phyloP scores from a whole-genome alignment of 2,888 invertebrate species.

The Aelia acuminata region DNA sequence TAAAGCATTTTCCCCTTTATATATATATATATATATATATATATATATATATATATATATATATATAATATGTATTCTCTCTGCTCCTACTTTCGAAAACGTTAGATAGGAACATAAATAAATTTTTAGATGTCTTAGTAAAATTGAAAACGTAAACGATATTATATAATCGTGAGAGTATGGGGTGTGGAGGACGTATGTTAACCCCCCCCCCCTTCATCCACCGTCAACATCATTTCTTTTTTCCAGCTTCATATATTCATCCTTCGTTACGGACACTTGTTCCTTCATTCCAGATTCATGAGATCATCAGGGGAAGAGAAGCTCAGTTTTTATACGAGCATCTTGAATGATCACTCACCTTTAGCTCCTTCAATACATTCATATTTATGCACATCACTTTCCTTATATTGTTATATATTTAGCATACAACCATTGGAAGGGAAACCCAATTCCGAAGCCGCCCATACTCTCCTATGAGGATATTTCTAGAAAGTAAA shows the following conservation, averaged over 20 bases:
- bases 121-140: neutral
- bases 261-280: conserved; percentile 29
- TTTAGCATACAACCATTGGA: neutral
- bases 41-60: too few species aligned
- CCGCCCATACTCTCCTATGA: neutral
- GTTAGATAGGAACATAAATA: too few species aligned
- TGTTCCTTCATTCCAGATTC: conserved; percentile 31
- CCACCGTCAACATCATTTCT: neutral
- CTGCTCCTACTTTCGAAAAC: neutral
- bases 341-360: conserved; percentile 32
- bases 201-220: neutral
- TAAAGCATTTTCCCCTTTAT: too few species aligned
- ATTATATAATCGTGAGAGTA: neutral
- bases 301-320: conserved; percentile 39
- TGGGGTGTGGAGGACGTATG: neutral
- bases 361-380: conserved; percentile 19
- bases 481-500: neutral
- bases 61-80: too few species aligned
- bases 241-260: neutral
- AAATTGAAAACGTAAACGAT: neutral
- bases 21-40: too few species aligned
- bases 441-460: neutral
- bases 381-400: conserved; percentile 40
- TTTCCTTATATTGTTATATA: conserved; percentile 1
- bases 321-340: conserved; percentile 42